phyloP scores from a whole-genome alignment of 2,888 invertebrate species.

The Synergus umbraculus region DNA sequence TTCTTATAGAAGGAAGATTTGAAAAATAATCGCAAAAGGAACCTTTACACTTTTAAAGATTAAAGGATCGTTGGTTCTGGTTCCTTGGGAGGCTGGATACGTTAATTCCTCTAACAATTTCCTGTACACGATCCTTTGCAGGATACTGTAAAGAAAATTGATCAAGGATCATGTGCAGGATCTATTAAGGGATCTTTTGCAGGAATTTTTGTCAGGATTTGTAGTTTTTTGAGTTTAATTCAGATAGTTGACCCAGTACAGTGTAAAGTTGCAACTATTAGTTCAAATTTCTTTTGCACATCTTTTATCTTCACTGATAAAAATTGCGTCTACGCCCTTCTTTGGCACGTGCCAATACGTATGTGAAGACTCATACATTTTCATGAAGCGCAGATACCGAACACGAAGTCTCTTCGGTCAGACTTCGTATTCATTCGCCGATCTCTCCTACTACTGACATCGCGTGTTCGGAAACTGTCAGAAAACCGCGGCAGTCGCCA shows the following conservation, averaged over 20 bases:
- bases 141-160: no score
- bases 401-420: conserved; percentile 35
- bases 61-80: no score
- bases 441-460: conserved; percentile 37
- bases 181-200: no score
- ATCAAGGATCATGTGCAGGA: no score
- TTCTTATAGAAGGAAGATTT: neutral
- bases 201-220: no score
- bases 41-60: no score
- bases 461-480: conserved; percentile 53
- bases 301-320: neutral
- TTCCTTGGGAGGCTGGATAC: no score
- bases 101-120: no score
- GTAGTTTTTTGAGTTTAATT: no score
- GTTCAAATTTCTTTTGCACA: neutral
- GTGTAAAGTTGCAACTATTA: neutral
- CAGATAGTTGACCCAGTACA: no score
- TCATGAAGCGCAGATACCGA: conserved; percentile 27
- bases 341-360: conserved; percentile 29
- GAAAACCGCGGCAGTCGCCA: conserved; percentile 56
- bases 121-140: no score
- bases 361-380: conserved; percentile 10
- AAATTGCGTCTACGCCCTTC: conserved; percentile 5
- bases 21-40: neutral
- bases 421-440: conserved; percentile 42